Conservation (phyloP, 2,888 invertebrate species). For the Volucella inflata region DNA sequence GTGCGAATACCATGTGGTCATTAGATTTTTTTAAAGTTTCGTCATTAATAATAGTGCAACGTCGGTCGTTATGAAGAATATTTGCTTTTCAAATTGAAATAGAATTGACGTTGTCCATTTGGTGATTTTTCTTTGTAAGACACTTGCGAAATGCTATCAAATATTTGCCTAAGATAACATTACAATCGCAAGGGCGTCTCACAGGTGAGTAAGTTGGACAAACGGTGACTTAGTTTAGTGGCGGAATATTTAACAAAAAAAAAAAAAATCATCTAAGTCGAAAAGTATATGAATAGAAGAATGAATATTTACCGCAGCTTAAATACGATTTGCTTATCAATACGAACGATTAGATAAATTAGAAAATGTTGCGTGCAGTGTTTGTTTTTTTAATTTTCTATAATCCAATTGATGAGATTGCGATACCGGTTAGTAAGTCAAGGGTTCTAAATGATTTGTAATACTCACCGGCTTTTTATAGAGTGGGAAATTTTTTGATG, state of each 20-base stretch:
- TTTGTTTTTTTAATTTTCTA: slow-evolving; percentile 10
- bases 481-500: not conserved
- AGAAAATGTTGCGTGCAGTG: no score
- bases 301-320: slow-evolving; percentile 15
- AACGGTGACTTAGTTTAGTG: not conserved
- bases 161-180: slow-evolving; percentile 45
- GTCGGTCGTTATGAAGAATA: not conserved
- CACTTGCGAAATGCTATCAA: slow-evolving; percentile 52
- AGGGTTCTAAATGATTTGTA: not conserved
- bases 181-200: slow-evolving; percentile 18
- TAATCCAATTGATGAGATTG: slow-evolving; percentile 39
- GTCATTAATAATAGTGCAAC: not conserved
- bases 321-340: slow-evolving; percentile 29
- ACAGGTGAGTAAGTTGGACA: slow-evolving; percentile 2
- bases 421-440: slow-evolving; percentile 13
- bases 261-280: not conserved
- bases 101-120: slow-evolving; percentile 11
- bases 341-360: slow-evolving; percentile 25
- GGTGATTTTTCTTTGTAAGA: slow-evolving; percentile 10
- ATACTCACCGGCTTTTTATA: not conserved
- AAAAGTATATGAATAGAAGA: slow-evolving; percentile 1
- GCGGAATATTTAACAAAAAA: slow-evolving; percentile 1
- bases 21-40: no score
- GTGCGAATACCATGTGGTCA: no score
- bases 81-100: slow-evolving; percentile 17